Conservation (phyloP, 1,140 invertebrate genomes). For the Cyclina sinensis region DNA sequence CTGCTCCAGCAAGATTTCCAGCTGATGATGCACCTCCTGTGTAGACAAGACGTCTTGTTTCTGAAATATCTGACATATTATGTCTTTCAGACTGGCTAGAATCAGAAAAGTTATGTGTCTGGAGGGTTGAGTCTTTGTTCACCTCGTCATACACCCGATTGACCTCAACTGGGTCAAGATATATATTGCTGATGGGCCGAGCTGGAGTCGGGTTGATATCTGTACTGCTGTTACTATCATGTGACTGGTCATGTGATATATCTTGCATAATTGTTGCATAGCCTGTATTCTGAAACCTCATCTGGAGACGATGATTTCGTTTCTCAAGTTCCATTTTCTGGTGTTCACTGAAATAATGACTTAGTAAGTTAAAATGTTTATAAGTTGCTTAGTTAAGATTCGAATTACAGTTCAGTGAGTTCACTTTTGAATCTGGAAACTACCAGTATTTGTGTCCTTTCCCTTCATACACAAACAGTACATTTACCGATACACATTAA, state of each 20-base stretch:
- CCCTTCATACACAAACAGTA: no score
- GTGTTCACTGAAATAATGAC: constrained; percentile 44
- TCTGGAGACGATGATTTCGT: background rate
- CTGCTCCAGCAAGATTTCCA: constrained; percentile 22
- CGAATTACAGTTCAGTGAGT: background rate
- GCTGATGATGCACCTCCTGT: constrained; percentile 38
- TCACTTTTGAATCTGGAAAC: background rate
- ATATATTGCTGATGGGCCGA: constrained; percentile 67
- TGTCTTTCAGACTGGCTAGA: background rate
- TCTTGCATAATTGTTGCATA: constrained; percentile 58
- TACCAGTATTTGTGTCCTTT: background rate
- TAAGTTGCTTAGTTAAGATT: background rate
- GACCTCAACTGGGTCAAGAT: constrained; percentile 68
- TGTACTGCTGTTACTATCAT: background rate
- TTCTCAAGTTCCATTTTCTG: constrained; percentile 43
- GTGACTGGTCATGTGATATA: constrained; percentile 18
- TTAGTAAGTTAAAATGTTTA: no score
- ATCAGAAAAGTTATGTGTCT: background rate
- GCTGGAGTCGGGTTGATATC: background rate
- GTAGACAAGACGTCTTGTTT: constrained; percentile 6
- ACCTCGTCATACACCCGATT: constrained; percentile 64
- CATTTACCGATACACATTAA: no score
- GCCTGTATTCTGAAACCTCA: constrained; percentile 24
- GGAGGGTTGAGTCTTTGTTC: constrained; percentile 33
- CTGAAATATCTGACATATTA: background rate